These are phyloP conservation scores for Epiperipatus broadwayi DNA, from an alignment of 2,888 invertebrate genomes.

Conservation along the genomic window DNA sequence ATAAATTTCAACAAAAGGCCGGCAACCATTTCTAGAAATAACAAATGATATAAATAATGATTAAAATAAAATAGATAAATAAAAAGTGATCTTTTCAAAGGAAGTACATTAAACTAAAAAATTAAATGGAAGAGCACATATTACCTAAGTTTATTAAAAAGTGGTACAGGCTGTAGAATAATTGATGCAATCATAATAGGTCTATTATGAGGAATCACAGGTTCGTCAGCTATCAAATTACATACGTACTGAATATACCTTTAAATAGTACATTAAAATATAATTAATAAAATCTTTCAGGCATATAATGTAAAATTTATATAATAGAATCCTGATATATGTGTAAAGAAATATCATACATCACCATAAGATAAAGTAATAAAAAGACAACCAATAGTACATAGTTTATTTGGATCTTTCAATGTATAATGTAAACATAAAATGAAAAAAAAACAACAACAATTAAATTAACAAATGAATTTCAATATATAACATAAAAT, in stretches of 20 bases:
- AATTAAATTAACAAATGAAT: too few species aligned
- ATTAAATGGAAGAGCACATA: conserved; percentile 17
- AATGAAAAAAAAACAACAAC: too few species aligned
- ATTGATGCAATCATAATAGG: conserved; percentile 61
- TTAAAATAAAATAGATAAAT: conserved; percentile 9
- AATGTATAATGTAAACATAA: too few species aligned
- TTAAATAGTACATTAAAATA: too few species aligned
- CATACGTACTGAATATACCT: conserved; percentile 72
- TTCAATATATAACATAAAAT: too few species aligned
- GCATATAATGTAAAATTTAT: too few species aligned
- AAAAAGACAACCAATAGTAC: too few species aligned
- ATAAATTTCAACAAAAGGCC: conserved; percentile 77
- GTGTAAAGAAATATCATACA: too few species aligned
- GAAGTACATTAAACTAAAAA: conserved; percentile 11
- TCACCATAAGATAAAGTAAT: too few species aligned
- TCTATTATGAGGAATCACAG: conserved; percentile 56
- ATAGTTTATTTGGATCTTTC: too few species aligned
- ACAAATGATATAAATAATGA: conserved; percentile 8
- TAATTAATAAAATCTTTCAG: too few species aligned
- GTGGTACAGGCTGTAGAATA: conserved; percentile 65
- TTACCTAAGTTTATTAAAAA: conserved; percentile 73
- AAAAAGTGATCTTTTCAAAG: conserved; percentile 3
- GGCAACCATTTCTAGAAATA: conserved; percentile 58
- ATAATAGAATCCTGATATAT: too few species aligned
- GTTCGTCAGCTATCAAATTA: conserved; percentile 46